phyloP scores from a whole-genome alignment of 1,140 invertebrate genomes.

The Cephus cinctus region DNA sequence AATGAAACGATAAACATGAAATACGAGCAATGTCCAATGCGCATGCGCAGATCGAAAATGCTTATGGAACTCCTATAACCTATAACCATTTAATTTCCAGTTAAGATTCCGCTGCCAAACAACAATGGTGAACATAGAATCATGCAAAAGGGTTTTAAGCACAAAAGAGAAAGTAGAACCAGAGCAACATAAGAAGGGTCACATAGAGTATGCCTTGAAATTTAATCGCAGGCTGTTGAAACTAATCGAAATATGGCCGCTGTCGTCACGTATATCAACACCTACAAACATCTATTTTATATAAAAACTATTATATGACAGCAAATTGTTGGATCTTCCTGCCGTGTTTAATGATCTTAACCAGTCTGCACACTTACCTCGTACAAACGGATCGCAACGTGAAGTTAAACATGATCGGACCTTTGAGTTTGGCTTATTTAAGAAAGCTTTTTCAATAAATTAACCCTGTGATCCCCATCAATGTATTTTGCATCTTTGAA shows the following conservation, averaged over 20 bases:
- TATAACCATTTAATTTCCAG: too few species aligned
- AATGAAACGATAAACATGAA: too few species aligned
- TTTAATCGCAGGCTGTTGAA: slow-evolving; percentile 27
- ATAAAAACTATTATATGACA: slow-evolving; percentile 13
- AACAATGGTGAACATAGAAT: too few species aligned
- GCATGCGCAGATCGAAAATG: too few species aligned
- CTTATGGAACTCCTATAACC: too few species aligned
- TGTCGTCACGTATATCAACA: neutral
- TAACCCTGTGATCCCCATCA: neutral
- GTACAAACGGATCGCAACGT: neutral
- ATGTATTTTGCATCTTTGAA: slow-evolving; percentile 7
- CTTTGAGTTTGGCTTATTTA: slow-evolving; percentile 9
- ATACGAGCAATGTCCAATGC: too few species aligned
- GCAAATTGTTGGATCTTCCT: slow-evolving; percentile 18
- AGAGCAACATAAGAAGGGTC: slow-evolving; percentile 16
- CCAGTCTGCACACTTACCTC: slow-evolving; percentile 1
- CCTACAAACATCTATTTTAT: slow-evolving; percentile 8
- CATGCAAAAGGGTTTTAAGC: too few species aligned
- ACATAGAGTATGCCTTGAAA: slow-evolving; percentile 23
- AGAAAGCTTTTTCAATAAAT: too few species aligned
- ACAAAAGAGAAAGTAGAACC: too few species aligned
- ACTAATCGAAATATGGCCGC: slow-evolving; percentile 29
- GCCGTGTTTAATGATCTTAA: slow-evolving; percentile 2
- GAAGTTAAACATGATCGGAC: slow-evolving; percentile 6
- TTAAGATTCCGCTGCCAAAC: too few species aligned